A percentile compares a stretch with the other conserved stretches of the same genome.
Evolutionary conservation across 2,888 invertebrate genomes (phyloP).

Genomic region (Leptopilina syphax): DNA sequence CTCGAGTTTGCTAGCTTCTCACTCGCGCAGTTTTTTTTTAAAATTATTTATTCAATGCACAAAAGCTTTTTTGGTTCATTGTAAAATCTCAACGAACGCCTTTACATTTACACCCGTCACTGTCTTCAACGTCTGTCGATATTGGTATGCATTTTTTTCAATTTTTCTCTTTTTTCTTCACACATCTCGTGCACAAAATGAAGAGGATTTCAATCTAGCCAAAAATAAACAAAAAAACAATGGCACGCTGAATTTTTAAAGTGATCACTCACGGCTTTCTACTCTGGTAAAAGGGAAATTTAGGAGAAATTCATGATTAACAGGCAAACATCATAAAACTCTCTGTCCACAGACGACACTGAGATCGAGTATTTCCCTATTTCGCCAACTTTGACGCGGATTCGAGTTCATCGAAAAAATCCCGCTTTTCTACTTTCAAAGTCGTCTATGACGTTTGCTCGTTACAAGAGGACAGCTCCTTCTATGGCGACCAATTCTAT

Average conservation of each 20-base stretch:
- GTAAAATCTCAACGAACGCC: background rate
- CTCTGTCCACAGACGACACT: conserved; percentile 84
- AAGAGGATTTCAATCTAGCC: conserved; percentile 56
- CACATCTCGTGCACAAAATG: conserved; percentile 58
- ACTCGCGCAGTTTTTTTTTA: background rate
- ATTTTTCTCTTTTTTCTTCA: conserved; percentile 58
- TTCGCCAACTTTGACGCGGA: conserved; percentile 88
- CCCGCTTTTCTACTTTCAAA: conserved; percentile 76
- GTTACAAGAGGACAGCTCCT: conserved; percentile 79
- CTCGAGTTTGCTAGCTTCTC: too few relatives aligned
- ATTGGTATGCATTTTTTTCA: conserved; percentile 65
- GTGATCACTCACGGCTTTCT: conserved; percentile 58
- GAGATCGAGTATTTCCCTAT: conserved; percentile 91
- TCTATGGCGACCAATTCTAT: conserved; percentile 57
- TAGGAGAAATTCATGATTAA: conserved; percentile 47
- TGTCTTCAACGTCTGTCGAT: conserved; percentile 69
- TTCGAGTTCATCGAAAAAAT: conserved; percentile 85
- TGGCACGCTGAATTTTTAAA: conserved; percentile 62
- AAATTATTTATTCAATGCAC: background rate
- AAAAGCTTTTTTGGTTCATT: background rate
- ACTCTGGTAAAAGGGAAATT: conserved; percentile 68
- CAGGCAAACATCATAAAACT: conserved; percentile 50
- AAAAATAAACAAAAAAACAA: background rate
- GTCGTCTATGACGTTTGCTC: conserved; percentile 79
- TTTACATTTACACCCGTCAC: conserved; percentile 45